phyloP scores from a whole-genome alignment of 1,140 invertebrate species.

The Asobara japonica region DNA sequence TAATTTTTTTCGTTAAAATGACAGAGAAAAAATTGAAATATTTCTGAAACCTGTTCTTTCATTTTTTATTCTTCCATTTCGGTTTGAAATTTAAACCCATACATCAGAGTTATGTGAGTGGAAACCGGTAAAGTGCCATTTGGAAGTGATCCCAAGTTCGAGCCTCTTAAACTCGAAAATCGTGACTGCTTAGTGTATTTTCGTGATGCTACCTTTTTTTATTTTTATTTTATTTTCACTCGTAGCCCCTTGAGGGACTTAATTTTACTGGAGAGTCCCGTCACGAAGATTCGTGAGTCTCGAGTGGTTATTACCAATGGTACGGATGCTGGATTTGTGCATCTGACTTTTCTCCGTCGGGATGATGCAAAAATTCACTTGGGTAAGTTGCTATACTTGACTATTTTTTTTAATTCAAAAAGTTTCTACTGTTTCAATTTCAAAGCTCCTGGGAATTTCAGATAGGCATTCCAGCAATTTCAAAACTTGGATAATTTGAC shows the following conservation, averaged over 20 bases:
- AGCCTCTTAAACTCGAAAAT: background rate
- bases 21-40: background rate
- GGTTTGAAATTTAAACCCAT: slow-evolving; percentile 1
- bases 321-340: background rate
- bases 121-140: background rate
- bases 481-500: too few species aligned
- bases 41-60: too few species aligned
- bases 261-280: background rate
- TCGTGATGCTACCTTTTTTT: background rate
- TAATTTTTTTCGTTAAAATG: background rate
- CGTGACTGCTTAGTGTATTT: background rate
- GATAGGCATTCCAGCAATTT: too few species aligned
- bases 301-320: background rate
- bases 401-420: too few species aligned
- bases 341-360: background rate
- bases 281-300: background rate
- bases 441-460: too few species aligned
- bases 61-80: background rate
- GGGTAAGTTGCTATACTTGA: too few species aligned
- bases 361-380: too few species aligned
- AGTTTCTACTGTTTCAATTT: too few species aligned
- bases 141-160: background rate
- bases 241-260: background rate
- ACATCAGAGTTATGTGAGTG: background rate
- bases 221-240: background rate